Evolutionary conservation across 2,888 invertebrate species (phyloP).

Genomic region (Leucophora obtusa): DNA sequence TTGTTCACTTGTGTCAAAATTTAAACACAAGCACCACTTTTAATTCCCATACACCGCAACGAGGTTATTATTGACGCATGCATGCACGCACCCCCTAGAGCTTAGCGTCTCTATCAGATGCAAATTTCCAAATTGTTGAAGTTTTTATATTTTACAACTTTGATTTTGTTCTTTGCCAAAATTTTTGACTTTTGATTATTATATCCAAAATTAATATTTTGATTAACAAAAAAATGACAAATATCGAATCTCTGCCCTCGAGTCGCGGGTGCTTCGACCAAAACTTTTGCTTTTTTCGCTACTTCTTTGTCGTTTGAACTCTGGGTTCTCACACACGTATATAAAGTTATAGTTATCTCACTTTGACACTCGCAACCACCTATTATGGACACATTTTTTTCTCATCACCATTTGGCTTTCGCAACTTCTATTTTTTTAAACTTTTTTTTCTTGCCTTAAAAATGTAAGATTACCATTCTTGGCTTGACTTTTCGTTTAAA

Average conservation of each 20-base stretch:
- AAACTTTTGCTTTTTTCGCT: constrained; percentile 56
- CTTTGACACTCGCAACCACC: constrained; percentile 41
- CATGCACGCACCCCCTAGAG: constrained; percentile 54
- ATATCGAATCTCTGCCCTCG: constrained; percentile 64
- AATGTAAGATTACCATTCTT: constrained; percentile 25
- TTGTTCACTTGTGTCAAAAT: constrained; percentile 42
- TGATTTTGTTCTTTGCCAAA: not conserved
- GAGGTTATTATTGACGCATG: constrained; percentile 45
- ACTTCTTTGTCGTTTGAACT: constrained; percentile 61
- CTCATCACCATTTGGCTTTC: constrained; percentile 54
- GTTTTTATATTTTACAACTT: no score
- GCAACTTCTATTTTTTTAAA: constrained; percentile 65
- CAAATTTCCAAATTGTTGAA: not conserved
- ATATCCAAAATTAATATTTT: constrained; percentile 1
- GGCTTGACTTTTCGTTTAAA: not conserved
- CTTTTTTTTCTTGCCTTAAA: constrained; percentile 53
- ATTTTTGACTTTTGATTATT: not conserved
- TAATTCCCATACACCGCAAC: constrained; percentile 59
- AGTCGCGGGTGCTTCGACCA: constrained; percentile 59
- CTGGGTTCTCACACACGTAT: constrained; percentile 49
- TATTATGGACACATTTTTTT: constrained; percentile 53
- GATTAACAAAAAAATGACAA: constrained; percentile 48
- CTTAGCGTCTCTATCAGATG: constrained; percentile 1
- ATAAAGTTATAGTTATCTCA: constrained; percentile 34
- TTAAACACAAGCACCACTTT: constrained; percentile 49